Percentiles rank a stretch among this genome's conserved stretches.
These are phyloP conservation scores for Meganola albula DNA, from an alignment of 2,888 invertebrate species.

Conservation along the genomic window DNA sequence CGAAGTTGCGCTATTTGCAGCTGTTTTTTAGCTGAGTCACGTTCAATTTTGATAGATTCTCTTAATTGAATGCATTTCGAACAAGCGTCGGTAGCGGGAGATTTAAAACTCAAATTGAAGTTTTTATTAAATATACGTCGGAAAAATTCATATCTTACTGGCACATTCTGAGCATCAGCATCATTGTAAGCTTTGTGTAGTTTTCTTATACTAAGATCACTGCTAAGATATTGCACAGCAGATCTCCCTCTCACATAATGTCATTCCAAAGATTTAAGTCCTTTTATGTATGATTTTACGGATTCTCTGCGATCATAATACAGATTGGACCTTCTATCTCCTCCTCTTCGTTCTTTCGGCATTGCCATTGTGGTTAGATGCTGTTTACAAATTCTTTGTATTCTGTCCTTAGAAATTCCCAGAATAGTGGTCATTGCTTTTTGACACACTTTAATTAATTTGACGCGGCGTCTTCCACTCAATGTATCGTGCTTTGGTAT, in stretches of 20 bases:
- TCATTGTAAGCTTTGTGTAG: constrained; percentile 1
- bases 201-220: constrained; percentile 1
- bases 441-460: constrained; percentile 1
- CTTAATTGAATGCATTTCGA: constrained; percentile 15
- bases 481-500: constrained; percentile 13
- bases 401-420: constrained; percentile 9
- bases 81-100: constrained; percentile 13
- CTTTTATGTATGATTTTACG: constrained; percentile 15
- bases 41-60: constrained; percentile 16
- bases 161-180: too few species aligned
- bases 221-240: background rate
- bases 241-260: too few species aligned
- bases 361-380: too few species aligned
- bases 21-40: constrained; percentile 17
- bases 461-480: constrained; percentile 5
- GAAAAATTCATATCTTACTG: constrained; percentile 12
- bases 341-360: constrained; percentile 15
- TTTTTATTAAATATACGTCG: constrained; percentile 11
- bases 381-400: constrained; percentile 9
- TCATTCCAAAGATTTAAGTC: constrained; percentile 13
- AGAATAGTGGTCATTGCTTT: constrained; percentile 10
- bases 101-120: constrained; percentile 15
- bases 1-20: constrained; percentile 15
- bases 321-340: constrained; percentile 11
- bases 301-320: constrained; percentile 15